phyloP scores from a whole-genome alignment of 2,888 invertebrate genomes.

The Lepidocyrtoides sp. region DNA sequence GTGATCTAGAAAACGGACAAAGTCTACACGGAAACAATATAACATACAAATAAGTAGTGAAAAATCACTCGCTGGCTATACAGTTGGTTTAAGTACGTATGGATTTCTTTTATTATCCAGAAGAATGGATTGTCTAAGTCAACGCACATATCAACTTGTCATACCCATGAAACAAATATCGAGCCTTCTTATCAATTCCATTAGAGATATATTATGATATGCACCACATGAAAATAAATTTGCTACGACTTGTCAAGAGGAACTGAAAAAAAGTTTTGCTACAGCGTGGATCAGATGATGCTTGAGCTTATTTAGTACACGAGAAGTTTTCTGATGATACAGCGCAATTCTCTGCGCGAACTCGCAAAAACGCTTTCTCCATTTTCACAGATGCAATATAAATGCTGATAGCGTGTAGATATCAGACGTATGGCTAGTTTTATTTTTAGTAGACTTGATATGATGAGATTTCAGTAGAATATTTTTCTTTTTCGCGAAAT shows the following conservation, averaged over 20 bases:
- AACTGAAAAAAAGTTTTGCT: slow-evolving; percentile 17
- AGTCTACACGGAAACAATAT: not conserved
- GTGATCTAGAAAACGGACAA: not conserved
- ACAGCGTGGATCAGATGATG: slow-evolving; percentile 25
- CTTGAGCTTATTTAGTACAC: not conserved
- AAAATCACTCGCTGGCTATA: slow-evolving; percentile 1
- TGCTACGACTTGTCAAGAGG: slow-evolving; percentile 29
- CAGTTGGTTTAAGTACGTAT: not conserved
- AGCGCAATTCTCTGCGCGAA: not conserved
- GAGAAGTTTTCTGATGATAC: slow-evolving; percentile 41
- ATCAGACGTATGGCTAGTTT: not conserved
- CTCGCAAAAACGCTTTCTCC: slow-evolving; percentile 14
- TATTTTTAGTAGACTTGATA: slow-evolving; percentile 14
- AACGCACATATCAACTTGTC: slow-evolving; percentile 61
- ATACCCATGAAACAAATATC: slow-evolving; percentile 59
- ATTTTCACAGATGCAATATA: slow-evolving; percentile 43
- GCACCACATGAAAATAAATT: slow-evolving; percentile 43
- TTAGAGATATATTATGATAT: slow-evolving; percentile 21
- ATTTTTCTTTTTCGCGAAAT: no score
- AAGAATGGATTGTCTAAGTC: slow-evolving; percentile 48
- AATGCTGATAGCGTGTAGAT: not conserved
- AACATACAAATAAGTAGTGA: not conserved
- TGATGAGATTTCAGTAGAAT: no score
- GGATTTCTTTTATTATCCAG: slow-evolving; percentile 32
- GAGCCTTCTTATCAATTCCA: slow-evolving; percentile 1